A percentile compares a stretch with the other conserved stretches of the same genome.
Evolutionary conservation across 2,113 vertebrate genomes (phyloP).

Genomic region (Hemicordylus capensis): DNA sequence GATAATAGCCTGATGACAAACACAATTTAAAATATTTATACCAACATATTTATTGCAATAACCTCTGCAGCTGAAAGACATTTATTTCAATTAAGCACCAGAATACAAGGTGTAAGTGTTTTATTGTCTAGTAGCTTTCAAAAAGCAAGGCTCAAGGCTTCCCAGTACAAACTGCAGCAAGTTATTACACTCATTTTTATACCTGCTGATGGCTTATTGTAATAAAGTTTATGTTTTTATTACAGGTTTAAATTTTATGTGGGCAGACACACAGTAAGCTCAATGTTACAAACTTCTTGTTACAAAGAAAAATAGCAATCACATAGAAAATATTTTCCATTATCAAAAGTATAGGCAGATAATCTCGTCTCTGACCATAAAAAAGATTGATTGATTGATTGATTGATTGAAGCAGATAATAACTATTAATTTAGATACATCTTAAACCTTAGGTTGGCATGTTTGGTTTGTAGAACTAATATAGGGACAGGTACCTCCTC

Average conservation of each 20-base stretch:
- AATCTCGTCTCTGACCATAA: no score
- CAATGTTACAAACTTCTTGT: neutral
- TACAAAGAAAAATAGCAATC: neutral
- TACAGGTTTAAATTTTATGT: neutral
- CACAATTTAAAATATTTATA: constrained; percentile 39
- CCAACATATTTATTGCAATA: neutral
- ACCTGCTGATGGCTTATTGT: neutral
- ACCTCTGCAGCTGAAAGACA: neutral
- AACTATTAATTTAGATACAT: no score
- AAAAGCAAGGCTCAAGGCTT: neutral
- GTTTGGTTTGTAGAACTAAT: neutral
- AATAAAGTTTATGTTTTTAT: neutral
- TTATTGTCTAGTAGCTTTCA: neutral
- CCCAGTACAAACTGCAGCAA: neutral
- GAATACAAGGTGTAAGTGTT: neutral
- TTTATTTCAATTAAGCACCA: neutral
- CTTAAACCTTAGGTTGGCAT: no score
- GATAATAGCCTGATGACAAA: constrained; percentile 87
- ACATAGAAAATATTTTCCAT: neutral
- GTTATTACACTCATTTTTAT: neutral
- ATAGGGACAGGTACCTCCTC: neutral
- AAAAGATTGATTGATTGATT: no score
- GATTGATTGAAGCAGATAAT: no score
- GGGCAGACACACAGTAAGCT: neutral
- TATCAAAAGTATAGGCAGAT: no score